phyloP scores from a whole-genome alignment of 35 echinoderm and acorn worm genomes.

The Ophiothrix spiculata region DNA sequence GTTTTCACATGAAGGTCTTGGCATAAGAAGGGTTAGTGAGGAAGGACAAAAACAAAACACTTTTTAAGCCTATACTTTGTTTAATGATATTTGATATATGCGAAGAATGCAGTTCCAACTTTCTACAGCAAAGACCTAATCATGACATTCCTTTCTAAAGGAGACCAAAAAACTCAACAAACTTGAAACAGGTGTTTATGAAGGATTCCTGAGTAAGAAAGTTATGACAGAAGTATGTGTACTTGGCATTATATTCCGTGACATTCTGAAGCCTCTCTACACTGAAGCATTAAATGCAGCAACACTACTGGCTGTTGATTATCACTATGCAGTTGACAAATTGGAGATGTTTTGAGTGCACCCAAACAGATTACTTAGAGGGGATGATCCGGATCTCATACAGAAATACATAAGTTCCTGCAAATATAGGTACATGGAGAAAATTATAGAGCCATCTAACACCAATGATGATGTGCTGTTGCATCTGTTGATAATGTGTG shows the following conservation, averaged over 20 bases:
- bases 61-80: not conserved
- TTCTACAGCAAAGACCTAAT: not conserved
- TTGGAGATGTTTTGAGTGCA: not conserved
- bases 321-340: not conserved
- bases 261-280: not conserved
- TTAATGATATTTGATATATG: not conserved
- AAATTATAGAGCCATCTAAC: not conserved
- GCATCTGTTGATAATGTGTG: not conserved
- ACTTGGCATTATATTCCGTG: not conserved
- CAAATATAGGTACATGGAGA: not conserved
- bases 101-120: not conserved
- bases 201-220: not conserved
- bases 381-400: not conserved
- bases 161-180: slow-evolving; percentile 1
- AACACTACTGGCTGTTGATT: not conserved
- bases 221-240: not conserved
- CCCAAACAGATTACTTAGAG: not conserved
- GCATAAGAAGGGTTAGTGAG: too few relatives aligned
- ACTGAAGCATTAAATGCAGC: not conserved
- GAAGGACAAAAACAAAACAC: too few relatives aligned
- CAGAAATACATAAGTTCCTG: not conserved
- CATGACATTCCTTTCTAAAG: not conserved
- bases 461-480: not conserved
- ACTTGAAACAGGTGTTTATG: not conserved
- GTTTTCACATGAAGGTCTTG: too few relatives aligned